Evolutionary conservation across 2,113 vertebrate species (phyloP).

Genomic region (Scopus umbretta): DNA sequence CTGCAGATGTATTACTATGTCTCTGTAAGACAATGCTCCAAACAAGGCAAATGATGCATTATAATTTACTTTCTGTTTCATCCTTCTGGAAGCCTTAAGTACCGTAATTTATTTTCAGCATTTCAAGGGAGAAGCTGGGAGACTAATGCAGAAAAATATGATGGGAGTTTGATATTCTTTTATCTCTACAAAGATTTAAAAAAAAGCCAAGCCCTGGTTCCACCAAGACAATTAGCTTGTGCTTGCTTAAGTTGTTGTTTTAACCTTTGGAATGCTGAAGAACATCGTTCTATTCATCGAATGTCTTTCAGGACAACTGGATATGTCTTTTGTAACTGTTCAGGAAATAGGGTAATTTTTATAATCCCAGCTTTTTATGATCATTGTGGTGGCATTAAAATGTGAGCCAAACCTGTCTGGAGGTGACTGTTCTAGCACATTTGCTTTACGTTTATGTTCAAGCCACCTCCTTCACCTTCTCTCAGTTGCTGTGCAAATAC

Average conservation of each 20-base stretch:
- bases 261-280: background rate
- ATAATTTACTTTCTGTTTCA: background rate
- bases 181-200: background rate
- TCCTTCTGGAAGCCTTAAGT: background rate
- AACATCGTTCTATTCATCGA: background rate
- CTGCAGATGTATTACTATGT: background rate
- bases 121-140: background rate
- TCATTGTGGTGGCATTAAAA: background rate
- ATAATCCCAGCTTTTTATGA: background rate
- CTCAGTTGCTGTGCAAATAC: background rate
- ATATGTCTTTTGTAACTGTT: background rate
- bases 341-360: background rate
- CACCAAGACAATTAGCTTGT: background rate
- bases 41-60: background rate
- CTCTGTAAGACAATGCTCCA: background rate
- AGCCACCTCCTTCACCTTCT: background rate
- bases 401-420: background rate
- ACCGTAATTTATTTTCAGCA: background rate
- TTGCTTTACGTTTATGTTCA: background rate
- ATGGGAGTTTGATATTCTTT: background rate
- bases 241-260: background rate
- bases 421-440: background rate
- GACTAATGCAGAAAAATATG: background rate
- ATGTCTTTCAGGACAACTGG: background rate
- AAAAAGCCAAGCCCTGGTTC: background rate